Evolutionary conservation across 2,888 invertebrate genomes (phyloP).

Genomic region (Xestoiulus laeticollis): DNA sequence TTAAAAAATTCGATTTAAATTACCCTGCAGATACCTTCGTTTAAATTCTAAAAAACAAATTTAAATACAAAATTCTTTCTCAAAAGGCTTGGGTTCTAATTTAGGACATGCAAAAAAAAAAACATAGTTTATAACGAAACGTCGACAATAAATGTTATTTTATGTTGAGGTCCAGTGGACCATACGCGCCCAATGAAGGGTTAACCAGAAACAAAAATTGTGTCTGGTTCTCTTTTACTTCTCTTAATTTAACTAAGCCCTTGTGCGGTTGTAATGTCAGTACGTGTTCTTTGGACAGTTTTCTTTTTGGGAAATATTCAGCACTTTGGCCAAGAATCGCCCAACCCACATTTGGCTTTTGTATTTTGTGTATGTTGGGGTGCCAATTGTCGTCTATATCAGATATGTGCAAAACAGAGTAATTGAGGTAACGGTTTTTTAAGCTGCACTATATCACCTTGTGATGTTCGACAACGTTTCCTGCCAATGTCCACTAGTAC

Average conservation of each 20-base stretch:
- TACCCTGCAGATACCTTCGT: too few relatives aligned
- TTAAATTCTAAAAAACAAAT: too few relatives aligned
- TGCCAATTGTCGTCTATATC: slow-evolving; percentile 76
- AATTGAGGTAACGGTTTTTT: slow-evolving; percentile 72
- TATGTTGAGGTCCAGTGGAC: too few relatives aligned
- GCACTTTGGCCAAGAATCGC: slow-evolving; percentile 53
- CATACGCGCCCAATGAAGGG: too few relatives aligned
- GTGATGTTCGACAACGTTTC: background rate
- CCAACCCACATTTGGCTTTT: slow-evolving; percentile 81
- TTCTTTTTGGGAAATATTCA: slow-evolving; percentile 11
- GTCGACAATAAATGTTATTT: too few relatives aligned
- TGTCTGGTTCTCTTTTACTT: too few relatives aligned
- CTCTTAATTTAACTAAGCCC: background rate
- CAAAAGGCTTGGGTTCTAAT: too few relatives aligned
- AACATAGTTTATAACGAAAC: too few relatives aligned
- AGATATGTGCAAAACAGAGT: slow-evolving; percentile 74
- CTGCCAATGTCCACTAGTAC: background rate
- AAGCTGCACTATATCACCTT: background rate
- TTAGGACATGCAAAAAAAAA: too few relatives aligned
- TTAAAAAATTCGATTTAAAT: too few relatives aligned
- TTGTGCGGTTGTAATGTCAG: background rate
- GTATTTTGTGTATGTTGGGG: slow-evolving; percentile 79
- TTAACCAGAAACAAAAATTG: too few relatives aligned
- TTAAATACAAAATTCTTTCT: too few relatives aligned
- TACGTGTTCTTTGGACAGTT: slow-evolving; percentile 19